Evolutionary conservation across 2,888 invertebrate species (phyloP).

Genomic region (Trichopria drosophilae): DNA sequence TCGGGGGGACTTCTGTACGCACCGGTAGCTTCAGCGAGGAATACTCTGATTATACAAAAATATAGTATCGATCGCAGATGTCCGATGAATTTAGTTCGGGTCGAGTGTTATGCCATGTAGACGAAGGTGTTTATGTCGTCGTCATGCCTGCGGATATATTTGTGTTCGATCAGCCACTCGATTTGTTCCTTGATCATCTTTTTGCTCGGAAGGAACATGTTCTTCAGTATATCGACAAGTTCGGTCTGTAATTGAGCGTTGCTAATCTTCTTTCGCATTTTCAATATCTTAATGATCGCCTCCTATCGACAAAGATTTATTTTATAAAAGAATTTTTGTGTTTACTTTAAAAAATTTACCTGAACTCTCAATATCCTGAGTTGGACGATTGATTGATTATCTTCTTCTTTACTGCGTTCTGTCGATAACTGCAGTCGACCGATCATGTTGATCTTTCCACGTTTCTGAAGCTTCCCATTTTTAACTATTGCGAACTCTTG

Average conservation of each 20-base stretch:
- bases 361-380: slow-evolving; percentile 86
- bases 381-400: slow-evolving; percentile 98
- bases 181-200: slow-evolving; percentile 99
- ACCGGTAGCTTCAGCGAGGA: too few relatives aligned
- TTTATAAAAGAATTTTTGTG: background rate
- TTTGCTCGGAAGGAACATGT: slow-evolving; percentile 98
- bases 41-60: too few relatives aligned
- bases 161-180: slow-evolving; percentile 99
- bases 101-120: slow-evolving; percentile 87
- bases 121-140: slow-evolving; percentile 97
- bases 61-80: too few relatives aligned
- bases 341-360: slow-evolving; percentile 51
- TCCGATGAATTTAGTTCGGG: too few relatives aligned
- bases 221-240: slow-evolving; percentile 95
- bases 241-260: slow-evolving; percentile 96
- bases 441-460: slow-evolving; percentile 95
- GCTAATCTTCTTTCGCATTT: slow-evolving; percentile 93
- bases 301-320: slow-evolving; percentile 64
- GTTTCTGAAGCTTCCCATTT: slow-evolving; percentile 90
- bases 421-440: slow-evolving; percentile 94
- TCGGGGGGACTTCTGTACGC: too few relatives aligned
- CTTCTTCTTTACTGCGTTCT: slow-evolving; percentile 93
- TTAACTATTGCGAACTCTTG: slow-evolving; percentile 93
- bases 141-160: slow-evolving; percentile 95
- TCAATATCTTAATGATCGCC: slow-evolving; percentile 98